Conservation (phyloP, 2,888 invertebrate genomes). For the Dryocosmus kuriphilus region DNA sequence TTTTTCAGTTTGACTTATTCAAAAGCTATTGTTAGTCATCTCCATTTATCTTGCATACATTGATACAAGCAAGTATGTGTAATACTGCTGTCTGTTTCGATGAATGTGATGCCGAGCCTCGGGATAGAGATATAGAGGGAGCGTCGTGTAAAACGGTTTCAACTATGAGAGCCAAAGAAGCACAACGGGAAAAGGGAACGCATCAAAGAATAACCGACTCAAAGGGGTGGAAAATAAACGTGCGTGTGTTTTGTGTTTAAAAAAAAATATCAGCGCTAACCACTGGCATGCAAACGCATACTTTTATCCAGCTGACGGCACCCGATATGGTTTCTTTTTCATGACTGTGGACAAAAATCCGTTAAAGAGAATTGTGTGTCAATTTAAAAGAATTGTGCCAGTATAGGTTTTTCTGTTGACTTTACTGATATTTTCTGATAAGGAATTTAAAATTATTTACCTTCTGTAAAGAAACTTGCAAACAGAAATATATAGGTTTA, state of each 20-base stretch:
- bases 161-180: conserved; percentile 16
- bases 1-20: conserved; percentile 22
- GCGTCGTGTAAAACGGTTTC: conserved; percentile 7
- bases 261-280: conserved; percentile 23
- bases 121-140: conserved; percentile 12
- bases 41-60: conserved; percentile 17
- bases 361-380: too few species aligned
- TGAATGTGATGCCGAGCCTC: conserved; percentile 21
- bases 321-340: background rate
- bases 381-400: too few species aligned
- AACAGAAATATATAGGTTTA: background rate
- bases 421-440: too few species aligned
- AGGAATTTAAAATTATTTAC: background rate
- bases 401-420: too few species aligned
- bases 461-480: background rate
- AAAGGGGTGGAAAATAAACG: conserved; percentile 26
- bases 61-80: conserved; percentile 6
- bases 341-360: background rate
- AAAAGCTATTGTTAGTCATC: conserved; percentile 2
- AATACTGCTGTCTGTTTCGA: conserved; percentile 10
- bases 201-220: conserved; percentile 13
- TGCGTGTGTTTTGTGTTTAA: conserved; percentile 32
- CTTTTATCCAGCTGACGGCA: background rate
- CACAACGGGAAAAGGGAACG: conserved; percentile 2
- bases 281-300: conserved; percentile 12